phyloP scores from a whole-genome alignment of 64 coral and sea anemone species.

The Pachyseris speciosa region DNA sequence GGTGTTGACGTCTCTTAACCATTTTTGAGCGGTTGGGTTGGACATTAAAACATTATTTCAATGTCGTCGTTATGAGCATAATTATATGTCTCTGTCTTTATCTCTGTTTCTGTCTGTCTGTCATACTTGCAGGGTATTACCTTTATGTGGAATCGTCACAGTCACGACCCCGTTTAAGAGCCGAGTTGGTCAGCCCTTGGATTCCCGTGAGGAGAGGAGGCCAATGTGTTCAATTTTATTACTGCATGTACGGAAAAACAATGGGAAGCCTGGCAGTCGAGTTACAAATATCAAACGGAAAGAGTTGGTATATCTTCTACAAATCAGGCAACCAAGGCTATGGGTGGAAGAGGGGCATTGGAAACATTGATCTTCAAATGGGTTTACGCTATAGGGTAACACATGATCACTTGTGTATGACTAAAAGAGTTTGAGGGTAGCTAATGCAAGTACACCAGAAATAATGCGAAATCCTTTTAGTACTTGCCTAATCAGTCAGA shows the following conservation, averaged over 20 bases:
- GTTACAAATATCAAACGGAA: not conserved
- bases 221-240: constrained; percentile 77
- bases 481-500: too few relatives aligned
- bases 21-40: too few relatives aligned
- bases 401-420: too few relatives aligned
- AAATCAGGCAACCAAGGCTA: constrained; percentile 64
- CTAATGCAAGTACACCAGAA: too few relatives aligned
- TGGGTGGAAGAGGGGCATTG: constrained; percentile 41
- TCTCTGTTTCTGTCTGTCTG: too few relatives aligned
- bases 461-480: too few relatives aligned
- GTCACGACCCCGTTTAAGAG: constrained; percentile 15
- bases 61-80: not conserved
- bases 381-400: constrained; percentile 9
- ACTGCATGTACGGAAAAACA: constrained; percentile 77
- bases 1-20: too few relatives aligned
- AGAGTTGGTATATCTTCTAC: constrained; percentile 59
- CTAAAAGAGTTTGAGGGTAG: too few relatives aligned
- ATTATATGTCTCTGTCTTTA: not conserved
- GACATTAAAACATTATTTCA: too few relatives aligned
- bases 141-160: constrained; percentile 80
- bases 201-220: constrained; percentile 17
- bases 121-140: constrained; percentile 59
- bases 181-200: constrained; percentile 41
- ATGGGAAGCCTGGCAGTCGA: constrained; percentile 46
- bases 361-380: constrained; percentile 49